Conservation (phyloP, 2,113 vertebrate species). For the Corythoichthys intestinalis region DNA sequence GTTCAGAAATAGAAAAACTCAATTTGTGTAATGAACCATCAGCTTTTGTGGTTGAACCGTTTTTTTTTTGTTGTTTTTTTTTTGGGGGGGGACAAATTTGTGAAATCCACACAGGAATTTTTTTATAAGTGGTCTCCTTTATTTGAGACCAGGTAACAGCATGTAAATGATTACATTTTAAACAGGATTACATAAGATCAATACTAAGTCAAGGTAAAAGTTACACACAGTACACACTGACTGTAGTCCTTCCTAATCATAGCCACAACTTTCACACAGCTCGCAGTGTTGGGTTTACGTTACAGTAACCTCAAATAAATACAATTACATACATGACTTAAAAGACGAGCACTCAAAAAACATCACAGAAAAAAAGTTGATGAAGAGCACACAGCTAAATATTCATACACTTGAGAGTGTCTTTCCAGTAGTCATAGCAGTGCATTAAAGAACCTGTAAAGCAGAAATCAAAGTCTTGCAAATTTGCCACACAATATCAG, state of each 20-base stretch:
- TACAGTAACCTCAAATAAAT: background rate
- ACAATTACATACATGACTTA: background rate
- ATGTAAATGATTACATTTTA: constrained; percentile 6
- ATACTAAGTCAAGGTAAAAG: background rate
- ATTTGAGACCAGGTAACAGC: constrained; percentile 27
- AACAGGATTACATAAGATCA: background rate
- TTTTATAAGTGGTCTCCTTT: constrained; percentile 7
- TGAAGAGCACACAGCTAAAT: background rate
- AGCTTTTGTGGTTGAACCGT: no score
- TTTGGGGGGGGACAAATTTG: background rate
- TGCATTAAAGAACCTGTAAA: constrained; percentile 1
- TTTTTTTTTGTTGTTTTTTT: background rate
- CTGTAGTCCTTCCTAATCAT: background rate
- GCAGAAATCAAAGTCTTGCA: background rate
- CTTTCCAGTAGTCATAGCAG: constrained; percentile 1
- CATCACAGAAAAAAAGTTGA: background rate
- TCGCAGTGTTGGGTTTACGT: background rate
- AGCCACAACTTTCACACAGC: background rate
- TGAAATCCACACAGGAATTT: background rate
- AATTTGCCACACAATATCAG: background rate
- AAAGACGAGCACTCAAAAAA: background rate
- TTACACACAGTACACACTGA: background rate
- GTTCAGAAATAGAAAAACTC: no score
- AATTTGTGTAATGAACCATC: no score
- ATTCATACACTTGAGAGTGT: constrained; percentile 8